Evolutionary conservation across 2,888 invertebrate species (phyloP).

Genomic region (Amphipyra tragopoginis): DNA sequence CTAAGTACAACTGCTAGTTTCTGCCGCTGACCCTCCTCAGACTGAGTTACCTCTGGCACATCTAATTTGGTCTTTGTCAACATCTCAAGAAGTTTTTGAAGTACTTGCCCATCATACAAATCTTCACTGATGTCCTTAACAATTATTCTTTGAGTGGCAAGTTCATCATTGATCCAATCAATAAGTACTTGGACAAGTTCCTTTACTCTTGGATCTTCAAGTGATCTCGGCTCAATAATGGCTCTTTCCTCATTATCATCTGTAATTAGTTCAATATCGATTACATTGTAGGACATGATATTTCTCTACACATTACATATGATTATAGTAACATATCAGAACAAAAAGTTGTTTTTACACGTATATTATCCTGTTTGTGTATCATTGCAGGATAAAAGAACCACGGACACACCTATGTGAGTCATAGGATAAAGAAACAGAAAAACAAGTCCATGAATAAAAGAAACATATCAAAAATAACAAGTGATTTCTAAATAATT

Average conservation of each 20-base stretch:
- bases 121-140: conserved; percentile 99
- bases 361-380: conserved; percentile 40
- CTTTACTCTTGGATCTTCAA: conserved; percentile 95
- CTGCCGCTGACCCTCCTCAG: conserved; percentile 98
- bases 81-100: conserved; percentile 94
- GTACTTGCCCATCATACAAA: conserved; percentile 97
- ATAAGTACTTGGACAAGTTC: conserved; percentile 96
- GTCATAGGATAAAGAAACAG: conserved; percentile 11
- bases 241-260: conserved; percentile 99
- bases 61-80: conserved; percentile 96
- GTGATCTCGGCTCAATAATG: conserved; percentile 97
- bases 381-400: conserved; percentile 29
- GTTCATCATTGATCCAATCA: conserved; percentile 99
- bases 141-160: conserved; percentile 98
- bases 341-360: no score
- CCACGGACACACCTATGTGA: conserved; percentile 29
- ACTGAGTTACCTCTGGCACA: conserved; percentile 99
- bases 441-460: background rate
- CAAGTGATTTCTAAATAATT: background rate
- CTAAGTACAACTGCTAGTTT: conserved; percentile 97
- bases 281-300: no score
- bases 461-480: background rate
- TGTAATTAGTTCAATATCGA: no score
- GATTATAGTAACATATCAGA: no score
- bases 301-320: no score